Evolutionary conservation across 2,797 vertebrate species (phyloP), one percentile per base, ranked within the genome.

Genomic region (Jordanella pulchra): DNA sequence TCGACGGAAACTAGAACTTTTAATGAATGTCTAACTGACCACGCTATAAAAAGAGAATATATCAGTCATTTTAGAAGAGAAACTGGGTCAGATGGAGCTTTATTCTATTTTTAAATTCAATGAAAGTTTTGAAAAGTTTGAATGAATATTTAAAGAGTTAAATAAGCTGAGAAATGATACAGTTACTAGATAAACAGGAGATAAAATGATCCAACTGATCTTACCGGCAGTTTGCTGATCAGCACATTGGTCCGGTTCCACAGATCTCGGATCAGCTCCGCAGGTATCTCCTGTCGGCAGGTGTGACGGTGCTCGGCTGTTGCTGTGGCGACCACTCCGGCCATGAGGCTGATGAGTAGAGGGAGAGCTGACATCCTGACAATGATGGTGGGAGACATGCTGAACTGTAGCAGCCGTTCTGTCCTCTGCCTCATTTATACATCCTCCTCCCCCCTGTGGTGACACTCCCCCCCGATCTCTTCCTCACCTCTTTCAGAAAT

Each of bases 151-250:
- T 48, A 6, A 45, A 45, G 44, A 45, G 13, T 45, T 1, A 39
- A 39, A 39, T 1, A n/a, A n/a, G n/a, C n/a, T n/a, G n/a, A n/a
- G n/a, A n/a, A n/a, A n/a, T n/a, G n/a, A n/a, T n/a, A n/a, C n/a
- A n/a, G n/a, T n/a, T n/a, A n/a, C n/a, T n/a, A n/a, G 35, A 54
- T 54, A 27, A 54, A n/a, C 11, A 42, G 4, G 15, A 14, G 10
- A 53, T 50, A 6, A 50, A 50, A 50, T 50, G 48, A 50, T 50
- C 48, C 21, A 18, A 48, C 48, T 23, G 73, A 32, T 79, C 85
- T 56, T 82, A 92, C 91, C 77, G 89, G 91, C 67, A 92, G 85
- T 0, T 10, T 23, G 0, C 68, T 2, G 69, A 81, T 72, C 68
- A 92, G 82, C 44, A 44, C 27, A 0, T 0, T 56, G 58, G 70